Evolutionary conservation across 2,888 invertebrate genomes (phyloP).

Genomic region (Lochmaea capreae): DNA sequence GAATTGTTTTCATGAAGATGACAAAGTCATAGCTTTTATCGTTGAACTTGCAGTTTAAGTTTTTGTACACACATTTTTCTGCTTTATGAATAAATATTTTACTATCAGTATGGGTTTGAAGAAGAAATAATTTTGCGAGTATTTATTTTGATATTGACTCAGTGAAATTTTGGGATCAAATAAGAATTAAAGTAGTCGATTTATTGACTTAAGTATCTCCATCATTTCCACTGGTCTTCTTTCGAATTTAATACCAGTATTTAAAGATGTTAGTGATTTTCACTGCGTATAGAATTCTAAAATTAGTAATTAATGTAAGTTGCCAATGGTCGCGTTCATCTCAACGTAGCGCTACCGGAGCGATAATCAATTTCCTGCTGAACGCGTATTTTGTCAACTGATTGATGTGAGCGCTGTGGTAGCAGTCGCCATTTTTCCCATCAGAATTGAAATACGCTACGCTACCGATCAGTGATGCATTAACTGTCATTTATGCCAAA

Average conservation of each 20-base stretch:
- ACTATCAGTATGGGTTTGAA: constrained; percentile 13
- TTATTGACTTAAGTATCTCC: constrained; percentile 39
- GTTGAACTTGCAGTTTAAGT: constrained; percentile 2
- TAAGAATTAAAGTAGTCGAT: constrained; percentile 47
- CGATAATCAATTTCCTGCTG: too few relatives aligned
- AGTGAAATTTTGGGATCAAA: constrained; percentile 55
- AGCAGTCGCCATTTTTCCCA: too few relatives aligned
- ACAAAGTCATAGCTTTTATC: too few relatives aligned
- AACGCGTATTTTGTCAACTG: too few relatives aligned
- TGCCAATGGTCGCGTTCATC: too few relatives aligned
- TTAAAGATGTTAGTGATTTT: constrained; percentile 17
- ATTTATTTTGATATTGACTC: constrained; percentile 41
- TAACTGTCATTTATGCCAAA: too few relatives aligned
- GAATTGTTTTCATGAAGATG: too few relatives aligned
- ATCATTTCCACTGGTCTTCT: constrained; percentile 34
- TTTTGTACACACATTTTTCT: background rate
- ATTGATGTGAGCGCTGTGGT: too few relatives aligned
- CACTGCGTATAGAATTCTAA: constrained; percentile 15
- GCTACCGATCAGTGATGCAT: too few relatives aligned
- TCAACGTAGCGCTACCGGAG: too few relatives aligned
- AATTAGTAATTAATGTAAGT: constrained; percentile 18
- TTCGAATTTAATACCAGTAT: constrained; percentile 18
- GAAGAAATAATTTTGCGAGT: constrained; percentile 24
- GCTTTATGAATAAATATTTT: background rate
- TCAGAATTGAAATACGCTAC: too few relatives aligned